A percentile compares a stretch with the other conserved stretches of the same genome.
Evolutionary conservation across 2,113 vertebrate species (phyloP).

Genomic region (Phrynosoma blainvillii): DNA sequence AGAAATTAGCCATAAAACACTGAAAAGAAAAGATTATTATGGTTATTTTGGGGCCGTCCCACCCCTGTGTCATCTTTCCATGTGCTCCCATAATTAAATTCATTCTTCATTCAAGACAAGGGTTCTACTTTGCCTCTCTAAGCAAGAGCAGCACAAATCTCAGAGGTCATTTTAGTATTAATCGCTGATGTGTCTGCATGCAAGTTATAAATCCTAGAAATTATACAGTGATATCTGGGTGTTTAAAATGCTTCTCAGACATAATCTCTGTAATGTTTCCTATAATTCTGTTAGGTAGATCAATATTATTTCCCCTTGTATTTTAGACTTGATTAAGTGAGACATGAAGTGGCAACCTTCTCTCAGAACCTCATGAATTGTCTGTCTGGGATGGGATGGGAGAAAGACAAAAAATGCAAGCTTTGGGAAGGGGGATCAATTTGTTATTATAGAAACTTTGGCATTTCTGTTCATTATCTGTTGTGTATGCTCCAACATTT

Average conservation of each 20-base stretch:
- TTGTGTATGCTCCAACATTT: too few species aligned
- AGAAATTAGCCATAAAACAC: neutral
- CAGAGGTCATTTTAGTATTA: neutral
- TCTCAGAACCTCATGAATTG: too few species aligned
- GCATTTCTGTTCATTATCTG: too few species aligned
- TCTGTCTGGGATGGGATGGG: too few species aligned
- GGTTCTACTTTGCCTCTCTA: neutral
- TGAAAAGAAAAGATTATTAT: neutral
- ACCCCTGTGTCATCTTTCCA: neutral
- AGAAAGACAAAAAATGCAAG: too few species aligned
- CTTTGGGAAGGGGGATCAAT: too few species aligned
- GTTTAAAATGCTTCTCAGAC: neutral
- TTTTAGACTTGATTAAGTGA: neutral
- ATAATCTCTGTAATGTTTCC: neutral
- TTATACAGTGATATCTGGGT: neutral
- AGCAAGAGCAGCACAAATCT: neutral
- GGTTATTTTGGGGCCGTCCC: neutral
- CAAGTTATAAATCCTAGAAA: neutral
- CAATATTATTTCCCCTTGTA: too few species aligned
- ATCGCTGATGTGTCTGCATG: neutral
- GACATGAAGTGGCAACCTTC: neutral
- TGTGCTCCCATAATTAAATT: slow-evolving; percentile 11
- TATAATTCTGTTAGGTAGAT: neutral
- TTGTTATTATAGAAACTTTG: too few species aligned
- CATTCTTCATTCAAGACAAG: neutral